These are phyloP conservation scores for Halcyon malimbica DNA, from an alignment of 2,113 vertebrate species.

Conservation along the genomic window DNA sequence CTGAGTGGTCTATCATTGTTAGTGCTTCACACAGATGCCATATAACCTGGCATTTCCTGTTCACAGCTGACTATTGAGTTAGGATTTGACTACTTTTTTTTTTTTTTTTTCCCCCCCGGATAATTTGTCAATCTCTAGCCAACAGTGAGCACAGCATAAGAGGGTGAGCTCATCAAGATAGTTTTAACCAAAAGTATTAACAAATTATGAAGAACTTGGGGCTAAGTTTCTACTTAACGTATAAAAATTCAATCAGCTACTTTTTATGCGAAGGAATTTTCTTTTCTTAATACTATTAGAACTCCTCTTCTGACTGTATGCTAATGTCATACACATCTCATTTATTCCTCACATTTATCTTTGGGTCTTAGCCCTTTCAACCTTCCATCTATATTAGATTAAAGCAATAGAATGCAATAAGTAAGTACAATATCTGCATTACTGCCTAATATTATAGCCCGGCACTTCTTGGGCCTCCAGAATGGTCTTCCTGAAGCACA, in stretches of 20 bases:
- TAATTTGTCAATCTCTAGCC: not conserved
- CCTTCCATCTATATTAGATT: not conserved
- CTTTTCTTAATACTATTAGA: not conserved
- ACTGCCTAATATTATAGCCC: not conserved
- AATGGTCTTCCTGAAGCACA: not conserved
- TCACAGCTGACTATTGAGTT: not conserved
- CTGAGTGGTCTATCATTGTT: not conserved
- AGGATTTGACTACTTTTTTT: not conserved
- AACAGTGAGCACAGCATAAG: fast-evolving
- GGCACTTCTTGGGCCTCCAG: not conserved
- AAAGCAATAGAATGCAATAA: not conserved
- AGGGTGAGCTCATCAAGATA: not conserved
- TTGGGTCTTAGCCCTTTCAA: not conserved
- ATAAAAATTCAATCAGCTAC: not conserved
- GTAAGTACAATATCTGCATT: not conserved
- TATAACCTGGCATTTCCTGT: not conserved
- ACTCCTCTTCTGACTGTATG: not conserved
- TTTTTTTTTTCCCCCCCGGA: not conserved
- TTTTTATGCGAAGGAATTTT: not conserved
- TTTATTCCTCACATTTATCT: not conserved
- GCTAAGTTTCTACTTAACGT: not conserved
- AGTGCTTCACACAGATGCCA: not conserved
- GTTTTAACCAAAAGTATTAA: not conserved
- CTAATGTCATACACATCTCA: not conserved
- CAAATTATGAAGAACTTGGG: not conserved